Evolutionary conservation across 2,888 invertebrate species (phyloP), one percentile per base, ranked within the genome.

Genomic region (Gastrophysa polygoni): DNA sequence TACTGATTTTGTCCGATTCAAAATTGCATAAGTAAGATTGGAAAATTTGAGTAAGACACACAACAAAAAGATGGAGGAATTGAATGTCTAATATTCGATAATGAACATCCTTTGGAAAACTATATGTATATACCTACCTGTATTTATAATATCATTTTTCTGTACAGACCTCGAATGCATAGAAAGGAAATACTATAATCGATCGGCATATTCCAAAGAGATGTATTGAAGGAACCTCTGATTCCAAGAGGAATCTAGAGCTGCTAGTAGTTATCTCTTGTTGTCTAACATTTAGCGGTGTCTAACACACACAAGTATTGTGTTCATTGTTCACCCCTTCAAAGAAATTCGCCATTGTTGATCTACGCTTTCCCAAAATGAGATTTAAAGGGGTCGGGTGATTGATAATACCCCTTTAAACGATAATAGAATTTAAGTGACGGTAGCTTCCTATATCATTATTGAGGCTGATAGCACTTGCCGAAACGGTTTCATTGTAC

Each of bases 201-300:
- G 29, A 50, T 24, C n/a, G 28, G 28, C 10, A 18, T 0, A 29
- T 1, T 14, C n/a, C 16, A 28, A n/a, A 29, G 16, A 17, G 16
- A 38, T 4, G 38, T 2, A 4, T 11, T 38, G 7, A 38, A 4
- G 38, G 14, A 38, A 38, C 38, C 7, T n/a, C n/a, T 2, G 38
- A 38, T 3, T 38, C 14, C 38, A n/a, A n/a, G 10, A 32, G 29
- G 29, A 32, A 2, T 5, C 29, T n/a, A 10, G 14, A 38, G 14
- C 14, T n/a, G 2, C 38, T 11, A 38, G 46, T 47, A n/a, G n/a
- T n/a, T n/a, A 48, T 66, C 50, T 64, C 63, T 66, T 73, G 72
- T 73, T 69, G 67, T 66, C 67, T 67, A 73, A 72, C 70, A 71
- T 68, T 65, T 57, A 62, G 65, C 71, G 72, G 70, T 69, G 68